A percentile compares a stretch with the other conserved stretches of the same genome.
phyloP scores from a whole-genome alignment of 2,797 vertebrate species.

The Mormyrops attenuatus region DNA sequence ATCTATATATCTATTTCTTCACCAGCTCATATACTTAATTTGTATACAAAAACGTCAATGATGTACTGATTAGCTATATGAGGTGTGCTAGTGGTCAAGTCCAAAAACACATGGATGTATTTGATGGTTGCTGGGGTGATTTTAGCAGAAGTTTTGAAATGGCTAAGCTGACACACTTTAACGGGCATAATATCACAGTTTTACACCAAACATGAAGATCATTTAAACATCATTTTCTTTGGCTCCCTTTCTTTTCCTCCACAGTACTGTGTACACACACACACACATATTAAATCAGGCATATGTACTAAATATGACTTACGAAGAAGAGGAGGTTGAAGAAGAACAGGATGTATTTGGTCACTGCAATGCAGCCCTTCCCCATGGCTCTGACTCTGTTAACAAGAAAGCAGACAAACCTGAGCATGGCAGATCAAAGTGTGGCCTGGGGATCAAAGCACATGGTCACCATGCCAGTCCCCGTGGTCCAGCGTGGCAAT shows the following conservation, averaged over 20 bases:
- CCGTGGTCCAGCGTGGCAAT: too few species aligned
- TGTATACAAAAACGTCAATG: neutral
- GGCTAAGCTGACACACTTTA: neutral
- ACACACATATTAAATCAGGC: neutral
- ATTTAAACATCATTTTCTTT: neutral
- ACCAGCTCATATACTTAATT: neutral
- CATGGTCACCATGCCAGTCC: neutral
- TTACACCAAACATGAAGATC: neutral
- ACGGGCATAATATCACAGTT: neutral
- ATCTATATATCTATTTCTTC: neutral
- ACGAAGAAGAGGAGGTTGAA: conserved; percentile 76
- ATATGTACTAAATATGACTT: conserved; percentile 43
- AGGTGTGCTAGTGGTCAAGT: neutral
- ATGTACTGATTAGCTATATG: neutral
- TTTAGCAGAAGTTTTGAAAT: neutral
- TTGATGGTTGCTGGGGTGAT: neutral
- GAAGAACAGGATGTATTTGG: conserved; percentile 72
- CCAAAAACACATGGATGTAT: neutral
- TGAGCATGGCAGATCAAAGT: neutral
- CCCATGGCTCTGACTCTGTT: conserved; percentile 52
- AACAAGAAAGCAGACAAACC: conserved; percentile 7
- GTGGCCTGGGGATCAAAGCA: neutral
- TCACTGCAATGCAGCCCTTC: conserved; percentile 66
- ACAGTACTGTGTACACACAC: neutral
- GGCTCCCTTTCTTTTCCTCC: neutral